These are phyloP conservation scores for Thryonomys swinderianus DNA, from an alignment of 2,113 vertebrate genomes.

Conservation along the genomic window DNA sequence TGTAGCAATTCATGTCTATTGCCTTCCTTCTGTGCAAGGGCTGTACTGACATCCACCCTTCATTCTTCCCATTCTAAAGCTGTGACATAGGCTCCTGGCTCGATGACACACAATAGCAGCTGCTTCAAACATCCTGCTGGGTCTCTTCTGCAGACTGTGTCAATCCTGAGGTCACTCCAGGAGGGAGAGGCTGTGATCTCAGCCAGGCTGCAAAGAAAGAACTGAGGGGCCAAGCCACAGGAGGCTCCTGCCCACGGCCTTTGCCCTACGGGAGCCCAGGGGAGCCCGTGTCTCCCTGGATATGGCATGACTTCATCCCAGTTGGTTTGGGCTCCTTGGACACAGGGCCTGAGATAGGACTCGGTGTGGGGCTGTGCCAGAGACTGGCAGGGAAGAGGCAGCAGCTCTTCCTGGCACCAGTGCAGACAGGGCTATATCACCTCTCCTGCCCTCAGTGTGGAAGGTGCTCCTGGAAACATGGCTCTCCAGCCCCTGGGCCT, in stretches of 20 bases:
- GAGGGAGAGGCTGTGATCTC: rapidly evolving
- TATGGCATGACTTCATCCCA: rapidly evolving
- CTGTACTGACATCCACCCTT: not conserved
- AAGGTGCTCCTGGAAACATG: not conserved
- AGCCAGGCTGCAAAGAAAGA: too few species aligned
- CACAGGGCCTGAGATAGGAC: not conserved
- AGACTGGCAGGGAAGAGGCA: not conserved
- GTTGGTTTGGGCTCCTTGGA: not conserved
- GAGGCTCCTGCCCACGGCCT: not conserved
- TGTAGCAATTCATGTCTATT: rapidly evolving
- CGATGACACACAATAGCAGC: not conserved
- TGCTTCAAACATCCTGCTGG: not conserved
- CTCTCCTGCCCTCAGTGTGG: too few species aligned
- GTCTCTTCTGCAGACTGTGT: rapidly evolving
- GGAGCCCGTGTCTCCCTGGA: rapidly evolving
- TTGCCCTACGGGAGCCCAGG: rapidly evolving
- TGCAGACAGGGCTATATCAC: not conserved
- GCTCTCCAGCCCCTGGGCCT: not conserved
- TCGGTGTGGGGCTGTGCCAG: not conserved
- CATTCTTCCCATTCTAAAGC: not conserved
- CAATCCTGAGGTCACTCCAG: rapidly evolving
- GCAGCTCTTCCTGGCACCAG: not conserved
- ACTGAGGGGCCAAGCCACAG: rapidly evolving
- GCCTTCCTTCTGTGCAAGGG: not conserved
- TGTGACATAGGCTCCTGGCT: not conserved